phyloP scores from a whole-genome alignment of 2,797 vertebrate genomes.

The Scleropages formosus region DNA sequence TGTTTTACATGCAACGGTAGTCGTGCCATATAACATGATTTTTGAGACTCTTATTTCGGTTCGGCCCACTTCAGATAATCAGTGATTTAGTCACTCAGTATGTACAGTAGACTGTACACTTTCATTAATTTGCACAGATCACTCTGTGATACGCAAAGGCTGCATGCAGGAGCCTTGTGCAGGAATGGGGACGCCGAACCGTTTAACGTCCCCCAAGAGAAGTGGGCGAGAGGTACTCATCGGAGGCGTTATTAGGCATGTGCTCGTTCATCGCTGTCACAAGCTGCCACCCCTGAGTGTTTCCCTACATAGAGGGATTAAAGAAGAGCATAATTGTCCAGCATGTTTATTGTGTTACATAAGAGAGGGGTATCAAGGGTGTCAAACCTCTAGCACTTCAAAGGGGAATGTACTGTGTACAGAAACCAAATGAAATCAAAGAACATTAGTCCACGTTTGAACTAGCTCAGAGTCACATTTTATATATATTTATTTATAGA shows the following conservation, averaged over 20 bases:
- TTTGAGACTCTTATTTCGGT: too few species aligned
- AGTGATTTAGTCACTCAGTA: background rate
- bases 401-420: too few species aligned
- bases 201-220: conserved; percentile 67
- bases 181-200: conserved; percentile 59
- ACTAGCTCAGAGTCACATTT: too few species aligned
- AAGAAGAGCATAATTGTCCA: background rate
- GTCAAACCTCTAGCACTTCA: conserved; percentile 10
- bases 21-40: too few species aligned
- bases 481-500: too few species aligned
- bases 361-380: conserved; percentile 40
- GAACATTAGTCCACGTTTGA: too few species aligned
- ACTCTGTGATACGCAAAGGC: conserved; percentile 47
- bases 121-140: conserved; percentile 59
- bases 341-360: background rate
- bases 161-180: conserved; percentile 47
- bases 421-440: too few species aligned
- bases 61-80: too few species aligned
- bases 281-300: conserved; percentile 35
- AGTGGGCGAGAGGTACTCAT: conserved; percentile 57
- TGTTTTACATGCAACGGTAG: too few species aligned
- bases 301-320: conserved; percentile 40
- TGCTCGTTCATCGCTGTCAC: conserved; percentile 72
- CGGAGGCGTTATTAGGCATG: conserved; percentile 62
- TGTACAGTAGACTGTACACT: conserved; percentile 22